These are phyloP conservation scores for Cynodonichthys magdalenae DNA, from an alignment of 2,797 vertebrate genomes.

Conservation along the genomic window DNA sequence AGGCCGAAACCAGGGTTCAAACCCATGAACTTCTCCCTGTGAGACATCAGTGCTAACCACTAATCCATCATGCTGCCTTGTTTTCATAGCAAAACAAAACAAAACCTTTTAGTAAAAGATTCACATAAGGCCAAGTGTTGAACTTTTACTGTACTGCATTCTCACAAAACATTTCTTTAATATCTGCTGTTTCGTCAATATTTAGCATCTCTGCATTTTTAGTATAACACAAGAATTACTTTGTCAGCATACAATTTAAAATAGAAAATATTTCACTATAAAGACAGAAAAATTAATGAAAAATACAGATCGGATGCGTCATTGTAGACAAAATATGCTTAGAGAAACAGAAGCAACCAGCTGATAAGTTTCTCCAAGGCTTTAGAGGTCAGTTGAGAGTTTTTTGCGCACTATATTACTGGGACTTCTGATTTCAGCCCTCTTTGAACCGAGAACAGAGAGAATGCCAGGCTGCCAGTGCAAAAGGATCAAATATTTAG, in stretches of 20 bases:
- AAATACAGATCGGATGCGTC: constrained; percentile 12
- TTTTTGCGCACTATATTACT: constrained; percentile 17
- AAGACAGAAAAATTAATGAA: neutral
- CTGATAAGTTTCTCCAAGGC: neutral
- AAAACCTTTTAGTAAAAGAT: too few species aligned
- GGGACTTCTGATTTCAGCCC: constrained; percentile 32
- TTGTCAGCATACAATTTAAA: constrained; percentile 5
- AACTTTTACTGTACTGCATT: too few species aligned
- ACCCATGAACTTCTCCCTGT: too few species aligned
- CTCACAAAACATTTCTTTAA: too few species aligned
- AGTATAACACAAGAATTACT: neutral
- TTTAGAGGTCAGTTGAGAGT: constrained; percentile 17
- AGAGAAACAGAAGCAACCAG: neutral
- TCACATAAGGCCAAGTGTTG: too few species aligned
- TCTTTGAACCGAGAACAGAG: constrained; percentile 33
- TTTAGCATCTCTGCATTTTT: too few species aligned
- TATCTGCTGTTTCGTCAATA: too few species aligned
- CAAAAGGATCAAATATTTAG: constrained; percentile 48
- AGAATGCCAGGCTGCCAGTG: constrained; percentile 31
- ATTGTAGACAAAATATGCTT: neutral
- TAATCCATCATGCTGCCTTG: too few species aligned
- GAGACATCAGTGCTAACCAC: too few species aligned
- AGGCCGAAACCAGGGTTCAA: too few species aligned
- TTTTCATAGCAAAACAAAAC: too few species aligned
- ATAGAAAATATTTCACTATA: constrained; percentile 4